Evolutionary conservation across 1,140 invertebrate genomes (phyloP).

Genomic region (Stegodyphus mimosarum): DNA sequence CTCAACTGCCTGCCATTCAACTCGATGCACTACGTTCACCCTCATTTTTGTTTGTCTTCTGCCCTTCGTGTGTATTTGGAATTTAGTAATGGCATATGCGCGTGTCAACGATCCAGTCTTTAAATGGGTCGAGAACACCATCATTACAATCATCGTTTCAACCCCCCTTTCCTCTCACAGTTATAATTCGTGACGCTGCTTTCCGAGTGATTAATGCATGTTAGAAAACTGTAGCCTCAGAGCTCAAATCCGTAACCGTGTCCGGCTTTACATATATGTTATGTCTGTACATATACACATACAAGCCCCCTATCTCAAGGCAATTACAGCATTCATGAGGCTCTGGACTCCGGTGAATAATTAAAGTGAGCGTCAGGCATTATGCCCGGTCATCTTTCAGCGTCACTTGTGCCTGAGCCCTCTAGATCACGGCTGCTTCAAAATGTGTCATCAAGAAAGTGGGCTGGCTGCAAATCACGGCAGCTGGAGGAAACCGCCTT

Average conservation of each 20-base stretch:
- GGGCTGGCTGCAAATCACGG: constrained; percentile 10
- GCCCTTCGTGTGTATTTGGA: too few relatives aligned
- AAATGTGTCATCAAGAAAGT: constrained; percentile 35
- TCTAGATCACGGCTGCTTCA: constrained; percentile 20
- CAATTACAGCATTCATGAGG: constrained; percentile 40
- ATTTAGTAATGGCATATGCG: too few relatives aligned
- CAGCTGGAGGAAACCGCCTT: constrained; percentile 13
- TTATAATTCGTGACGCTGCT: constrained; percentile 43
- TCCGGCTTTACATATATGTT: constrained; percentile 5
- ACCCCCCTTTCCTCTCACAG: neutral
- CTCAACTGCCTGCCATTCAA: too few relatives aligned
- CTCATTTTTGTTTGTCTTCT: too few relatives aligned
- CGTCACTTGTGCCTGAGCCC: constrained; percentile 35
- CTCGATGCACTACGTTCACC: too few relatives aligned
- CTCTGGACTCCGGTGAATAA: constrained; percentile 33
- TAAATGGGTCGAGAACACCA: neutral
- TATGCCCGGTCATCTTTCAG: constrained; percentile 44
- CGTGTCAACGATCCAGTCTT: too few relatives aligned
- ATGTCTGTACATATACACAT: neutral
- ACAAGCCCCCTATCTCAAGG: neutral
- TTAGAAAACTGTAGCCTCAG: constrained; percentile 23
- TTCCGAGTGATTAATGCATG: constrained; percentile 43
- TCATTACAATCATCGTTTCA: constrained; percentile 50
- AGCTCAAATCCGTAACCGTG: neutral
- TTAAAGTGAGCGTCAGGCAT: constrained; percentile 45